Percentiles rank a stretch among this genome's conserved stretches.
phyloP scores from a whole-genome alignment of 1,140 invertebrate species.

The Battus philenor region DNA sequence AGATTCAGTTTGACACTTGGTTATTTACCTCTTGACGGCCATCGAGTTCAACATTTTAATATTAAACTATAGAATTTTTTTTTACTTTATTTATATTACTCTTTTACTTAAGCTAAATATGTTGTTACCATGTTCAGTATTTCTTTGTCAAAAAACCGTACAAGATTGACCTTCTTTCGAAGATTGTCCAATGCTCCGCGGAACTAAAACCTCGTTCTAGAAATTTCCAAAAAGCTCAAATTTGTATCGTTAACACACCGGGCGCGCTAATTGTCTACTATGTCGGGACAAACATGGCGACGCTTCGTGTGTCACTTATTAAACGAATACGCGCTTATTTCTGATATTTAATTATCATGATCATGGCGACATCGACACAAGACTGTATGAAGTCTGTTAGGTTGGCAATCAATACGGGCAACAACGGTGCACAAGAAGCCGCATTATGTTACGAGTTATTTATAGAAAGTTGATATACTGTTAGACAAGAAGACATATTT shows the following conservation, averaged over 20 bases:
- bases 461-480: constrained; percentile 55
- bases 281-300: constrained; percentile 44
- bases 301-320: constrained; percentile 66
- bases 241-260: constrained; percentile 63
- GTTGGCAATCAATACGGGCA: too few relatives aligned
- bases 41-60: too few relatives aligned
- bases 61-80: too few relatives aligned
- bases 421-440: constrained; percentile 16
- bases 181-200: too few relatives aligned
- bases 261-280: constrained; percentile 58
- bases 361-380: constrained; percentile 57
- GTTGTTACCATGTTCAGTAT: too few relatives aligned
- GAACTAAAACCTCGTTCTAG: too few relatives aligned
- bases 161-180: too few relatives aligned
- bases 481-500: constrained; percentile 21
- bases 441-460: constrained; percentile 42
- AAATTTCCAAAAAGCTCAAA: constrained; percentile 43
- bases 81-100: too few relatives aligned
- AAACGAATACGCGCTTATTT: constrained; percentile 53
- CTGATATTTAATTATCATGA: constrained; percentile 71
- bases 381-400: constrained; percentile 30
- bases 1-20: background rate
- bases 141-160: too few relatives aligned
- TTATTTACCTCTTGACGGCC: constrained; percentile 5
- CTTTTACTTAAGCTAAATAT: too few relatives aligned